A percentile compares a stretch with the other conserved stretches of the same genome.
phyloP scores from a whole-genome alignment of 1,140 invertebrate genomes.

The Papilio helenus region DNA sequence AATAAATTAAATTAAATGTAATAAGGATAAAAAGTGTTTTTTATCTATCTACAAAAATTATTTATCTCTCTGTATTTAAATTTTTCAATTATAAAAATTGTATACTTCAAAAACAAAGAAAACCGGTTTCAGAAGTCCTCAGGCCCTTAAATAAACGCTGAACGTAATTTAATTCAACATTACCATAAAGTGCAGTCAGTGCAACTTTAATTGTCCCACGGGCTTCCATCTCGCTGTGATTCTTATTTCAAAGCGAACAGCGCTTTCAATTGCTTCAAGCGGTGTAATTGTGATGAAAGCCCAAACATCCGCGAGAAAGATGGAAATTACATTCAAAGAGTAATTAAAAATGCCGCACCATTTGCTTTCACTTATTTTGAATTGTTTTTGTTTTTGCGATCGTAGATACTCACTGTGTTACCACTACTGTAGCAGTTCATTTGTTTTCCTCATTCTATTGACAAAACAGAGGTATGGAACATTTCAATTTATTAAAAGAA shows the following conservation, averaged over 20 bases:
- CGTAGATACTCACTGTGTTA: not conserved
- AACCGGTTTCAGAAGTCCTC: not conserved
- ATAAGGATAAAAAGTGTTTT: too few relatives aligned
- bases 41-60: too few relatives aligned
- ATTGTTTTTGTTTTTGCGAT: not conserved
- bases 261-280: not conserved
- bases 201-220: constrained; percentile 19
- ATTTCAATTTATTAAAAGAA: too few relatives aligned
- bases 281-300: constrained; percentile 22
- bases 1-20: too few relatives aligned
- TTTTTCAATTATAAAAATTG: too few relatives aligned
- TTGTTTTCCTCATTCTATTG: not conserved
- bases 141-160: not conserved
- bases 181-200: not conserved
- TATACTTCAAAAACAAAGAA: not conserved
- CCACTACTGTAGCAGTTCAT: not conserved
- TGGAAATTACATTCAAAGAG: constrained; percentile 26
- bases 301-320: constrained; percentile 23
- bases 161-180: constrained; percentile 1
- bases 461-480: too few relatives aligned
- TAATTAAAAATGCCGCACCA: constrained; percentile 22
- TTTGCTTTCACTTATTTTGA: constrained; percentile 7
- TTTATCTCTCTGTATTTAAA: too few relatives aligned
- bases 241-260: constrained; percentile 23
- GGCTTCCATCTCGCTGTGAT: constrained; percentile 13